Evolutionary conservation across 2,797 vertebrate genomes (phyloP), one percentile per base, ranked within the genome.

Genomic region (Heterohyrax brucei): DNA sequence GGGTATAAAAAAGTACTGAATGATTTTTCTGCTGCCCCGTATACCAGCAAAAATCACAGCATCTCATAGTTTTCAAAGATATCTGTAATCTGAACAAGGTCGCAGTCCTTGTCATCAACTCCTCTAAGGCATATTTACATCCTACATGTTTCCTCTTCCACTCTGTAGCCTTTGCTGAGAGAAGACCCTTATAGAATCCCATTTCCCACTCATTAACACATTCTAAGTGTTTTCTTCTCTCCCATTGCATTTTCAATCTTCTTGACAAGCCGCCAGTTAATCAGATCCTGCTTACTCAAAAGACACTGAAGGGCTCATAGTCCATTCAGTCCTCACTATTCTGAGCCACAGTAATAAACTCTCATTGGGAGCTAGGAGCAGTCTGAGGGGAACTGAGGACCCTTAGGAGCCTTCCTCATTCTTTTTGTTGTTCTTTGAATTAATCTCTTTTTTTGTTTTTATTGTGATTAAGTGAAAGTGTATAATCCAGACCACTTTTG

Each of bases 181-280:
- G 26, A 1, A 21, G 21, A 2, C 13, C 30, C 50, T 68, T 64
- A n/a, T 19, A 30, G 21, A 19, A 68, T 44, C 7, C 7, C 24
- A 62, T 62, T 78, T 61, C 8, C 21, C 21, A 19, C 5, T 84
- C 13, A 46, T 75, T 39, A 87, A 91, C 66, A 61, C 7, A 18
- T 77, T 92, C 81, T 62, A 89, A 64, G 50, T 22, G 48, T 87
- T 48, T 46, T 87, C 59, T 80, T 85, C 48, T 73, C 44, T 82
- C 33, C 44, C 59, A 30, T 4, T 28, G 50, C 19, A 9, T 50
- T 95, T 87, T 59, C 48, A 82, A 95, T n/a, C 86, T 66, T 70
- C 26, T 44, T 88, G 10, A 30, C 39, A 50, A 93, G 30, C 80
- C 24, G 3, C 77, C 24, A 12, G 28, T 50, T n/a, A 85, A 77